Base-by-base conservation (phyloP, 2,888 invertebrate genomes). In the Congeria kusceri region DNA sequence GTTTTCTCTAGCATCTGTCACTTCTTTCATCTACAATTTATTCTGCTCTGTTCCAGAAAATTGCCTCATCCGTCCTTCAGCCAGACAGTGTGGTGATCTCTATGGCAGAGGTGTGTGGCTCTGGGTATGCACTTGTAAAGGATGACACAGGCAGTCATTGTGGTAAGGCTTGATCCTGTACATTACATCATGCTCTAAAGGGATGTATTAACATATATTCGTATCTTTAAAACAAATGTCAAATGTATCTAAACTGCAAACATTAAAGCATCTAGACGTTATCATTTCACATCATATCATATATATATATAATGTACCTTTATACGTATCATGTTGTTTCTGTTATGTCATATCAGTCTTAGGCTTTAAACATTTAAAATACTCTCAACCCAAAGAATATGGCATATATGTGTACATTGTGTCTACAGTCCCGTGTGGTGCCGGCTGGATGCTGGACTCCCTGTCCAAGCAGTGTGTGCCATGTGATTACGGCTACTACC, bases 401-500 rank as follows among this genome's bases (percentile, higher is more conserved):
- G 25, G 25, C 53, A n/a, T 23, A 53, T 53, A 20, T 44, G 25
- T 18, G 49, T 65, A 53, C 25, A 20, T 53, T n/a, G n/a, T 53
- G 2, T 27, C 18, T 75, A 39, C 39, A 77, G 77, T 71, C 1
- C 68, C 78, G 7, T 84, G 84, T 75, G 74, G 77, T 63, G 23
- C 64, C 5, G 79, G 79, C 23, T 68, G 68, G 74, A 79, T 69
- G 75, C 86, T 79, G 57, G 73, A 87, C 66, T 39, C 27, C 9
- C 28, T 39, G 1, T 74, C 65, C 2, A 44, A 44, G 13, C 56
- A 27, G 11, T 90, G 90, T 83, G 61, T 80, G 49, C 62, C 80
- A 56, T 90, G 90, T 73, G 46, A 77, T 1, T 25, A 84, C 20
- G 89, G 88, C 9, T 65, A 47, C 28, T 90, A 86, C 74, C 88